Conservation (phyloP, 2,797 vertebrate species). For the Eupleurogrammus muticus region DNA sequence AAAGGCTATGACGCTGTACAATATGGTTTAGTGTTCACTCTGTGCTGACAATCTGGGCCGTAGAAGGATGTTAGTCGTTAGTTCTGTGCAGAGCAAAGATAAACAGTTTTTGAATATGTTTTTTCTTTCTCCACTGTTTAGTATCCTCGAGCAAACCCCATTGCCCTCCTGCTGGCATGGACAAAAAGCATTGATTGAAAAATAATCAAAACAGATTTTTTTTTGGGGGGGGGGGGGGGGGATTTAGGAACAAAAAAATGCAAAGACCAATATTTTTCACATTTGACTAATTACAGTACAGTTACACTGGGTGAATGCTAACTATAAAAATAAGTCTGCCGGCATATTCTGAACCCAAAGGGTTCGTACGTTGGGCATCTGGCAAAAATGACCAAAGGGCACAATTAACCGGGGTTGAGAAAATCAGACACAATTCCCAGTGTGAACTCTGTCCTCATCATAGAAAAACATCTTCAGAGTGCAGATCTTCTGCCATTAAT, state of each 20-base stretch:
- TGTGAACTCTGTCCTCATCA: conserved; percentile 76
- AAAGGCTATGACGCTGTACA: conserved; percentile 76
- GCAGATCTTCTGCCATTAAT: conserved; percentile 77
- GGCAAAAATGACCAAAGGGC: conserved; percentile 79
- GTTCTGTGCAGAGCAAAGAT: conserved; percentile 44
- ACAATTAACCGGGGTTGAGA: conserved; percentile 77
- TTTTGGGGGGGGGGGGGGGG: no score
- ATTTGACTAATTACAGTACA: conserved; percentile 84
- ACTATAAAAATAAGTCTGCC: conserved; percentile 81
- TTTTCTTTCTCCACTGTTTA: conserved; percentile 41
- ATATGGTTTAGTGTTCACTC: conserved; percentile 61
- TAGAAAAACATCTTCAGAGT: conserved; percentile 79
- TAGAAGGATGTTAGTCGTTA: conserved; percentile 46
- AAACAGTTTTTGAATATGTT: conserved; percentile 47
- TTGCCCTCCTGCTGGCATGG: conserved; percentile 59
- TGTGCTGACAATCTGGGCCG: conserved; percentile 51
- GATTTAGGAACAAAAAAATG: conserved; percentile 74
- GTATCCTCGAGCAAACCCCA: conserved; percentile 65
- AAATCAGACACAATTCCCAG: conserved; percentile 76
- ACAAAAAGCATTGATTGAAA: conserved; percentile 76
- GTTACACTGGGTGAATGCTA: conserved; percentile 80
- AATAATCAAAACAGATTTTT: conserved; percentile 75
- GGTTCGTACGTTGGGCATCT: conserved; percentile 73
- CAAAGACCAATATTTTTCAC: conserved; percentile 83
- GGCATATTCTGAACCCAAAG: conserved; percentile 73